Conservation (phyloP, 2,113 vertebrate genomes). For the Ahaetulla prasina region DNA sequence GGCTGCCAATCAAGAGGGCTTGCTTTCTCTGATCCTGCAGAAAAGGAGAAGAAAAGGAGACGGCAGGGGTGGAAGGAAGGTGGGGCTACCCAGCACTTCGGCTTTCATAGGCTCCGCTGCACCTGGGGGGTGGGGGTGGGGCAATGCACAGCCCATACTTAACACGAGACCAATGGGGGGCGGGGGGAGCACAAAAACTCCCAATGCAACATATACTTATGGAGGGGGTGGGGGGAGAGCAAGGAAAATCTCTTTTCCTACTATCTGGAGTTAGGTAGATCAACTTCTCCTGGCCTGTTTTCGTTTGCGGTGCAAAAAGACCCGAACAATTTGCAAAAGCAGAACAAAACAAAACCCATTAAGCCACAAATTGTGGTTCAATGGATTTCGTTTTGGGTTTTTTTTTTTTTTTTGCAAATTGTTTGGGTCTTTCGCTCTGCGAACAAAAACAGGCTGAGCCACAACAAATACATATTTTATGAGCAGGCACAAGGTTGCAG, state of each 20-base stretch:
- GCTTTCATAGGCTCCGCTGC: conserved; percentile 15
- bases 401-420: too few species aligned
- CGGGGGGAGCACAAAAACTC: neutral
- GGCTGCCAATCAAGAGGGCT: neutral
- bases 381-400: too few species aligned
- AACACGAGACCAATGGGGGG: neutral
- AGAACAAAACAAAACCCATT: too few species aligned
- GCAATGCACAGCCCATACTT: conserved; percentile 22
- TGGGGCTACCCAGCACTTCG: neutral
- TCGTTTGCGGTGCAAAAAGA: neutral
- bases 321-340: neutral
- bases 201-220: neutral
- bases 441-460: too few species aligned
- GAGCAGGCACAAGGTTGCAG: too few species aligned
- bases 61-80: neutral
- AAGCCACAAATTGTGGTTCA: neutral
- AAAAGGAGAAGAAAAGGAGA: neutral
- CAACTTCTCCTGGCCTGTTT: neutral
- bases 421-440: too few species aligned
- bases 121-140: conserved; percentile 14
- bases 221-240: accelerated
- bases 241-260: neutral
- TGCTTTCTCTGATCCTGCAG: neutral
- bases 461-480: neutral
- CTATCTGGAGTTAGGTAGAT: neutral